These are phyloP conservation scores for Galendromus occidentalis DNA, from an alignment of 1,140 invertebrate genomes.

Conservation along the genomic window DNA sequence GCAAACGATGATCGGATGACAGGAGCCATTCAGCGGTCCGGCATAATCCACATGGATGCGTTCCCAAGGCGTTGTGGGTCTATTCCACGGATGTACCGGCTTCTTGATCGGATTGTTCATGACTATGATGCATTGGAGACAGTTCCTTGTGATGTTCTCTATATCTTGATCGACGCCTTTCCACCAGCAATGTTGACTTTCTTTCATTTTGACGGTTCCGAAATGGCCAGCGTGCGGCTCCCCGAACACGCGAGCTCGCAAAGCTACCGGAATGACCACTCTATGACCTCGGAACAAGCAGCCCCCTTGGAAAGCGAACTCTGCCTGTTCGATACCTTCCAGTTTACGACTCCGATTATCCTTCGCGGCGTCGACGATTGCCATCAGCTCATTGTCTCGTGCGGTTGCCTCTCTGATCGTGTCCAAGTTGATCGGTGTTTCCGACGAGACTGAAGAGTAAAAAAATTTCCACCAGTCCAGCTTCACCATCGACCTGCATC, in stretches of 20 bases:
- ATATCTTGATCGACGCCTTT: background rate
- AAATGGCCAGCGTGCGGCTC: background rate
- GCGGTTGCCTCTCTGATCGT: background rate
- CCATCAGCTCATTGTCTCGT: background rate
- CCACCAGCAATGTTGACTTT: background rate
- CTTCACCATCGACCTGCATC: background rate
- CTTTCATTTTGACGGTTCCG: background rate
- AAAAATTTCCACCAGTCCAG: background rate
- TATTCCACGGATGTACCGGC: too few relatives aligned
- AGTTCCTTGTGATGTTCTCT: background rate
- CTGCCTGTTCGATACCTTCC: background rate
- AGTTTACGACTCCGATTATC: background rate
- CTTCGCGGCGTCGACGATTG: background rate
- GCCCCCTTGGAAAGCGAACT: background rate
- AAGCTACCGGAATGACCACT: background rate
- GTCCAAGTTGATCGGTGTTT: background rate
- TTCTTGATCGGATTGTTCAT: background rate
- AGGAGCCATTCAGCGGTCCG: background rate
- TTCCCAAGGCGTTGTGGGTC: too few relatives aligned
- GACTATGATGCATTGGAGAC: background rate
- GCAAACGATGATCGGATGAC: background rate
- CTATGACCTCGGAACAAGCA: background rate
- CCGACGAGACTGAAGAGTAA: background rate
- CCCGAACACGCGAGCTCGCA: background rate
- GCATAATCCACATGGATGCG: background rate